These are phyloP conservation scores for Asarcornis scutulata DNA, from an alignment of 2,113 vertebrate genomes.

Conservation along the genomic window DNA sequence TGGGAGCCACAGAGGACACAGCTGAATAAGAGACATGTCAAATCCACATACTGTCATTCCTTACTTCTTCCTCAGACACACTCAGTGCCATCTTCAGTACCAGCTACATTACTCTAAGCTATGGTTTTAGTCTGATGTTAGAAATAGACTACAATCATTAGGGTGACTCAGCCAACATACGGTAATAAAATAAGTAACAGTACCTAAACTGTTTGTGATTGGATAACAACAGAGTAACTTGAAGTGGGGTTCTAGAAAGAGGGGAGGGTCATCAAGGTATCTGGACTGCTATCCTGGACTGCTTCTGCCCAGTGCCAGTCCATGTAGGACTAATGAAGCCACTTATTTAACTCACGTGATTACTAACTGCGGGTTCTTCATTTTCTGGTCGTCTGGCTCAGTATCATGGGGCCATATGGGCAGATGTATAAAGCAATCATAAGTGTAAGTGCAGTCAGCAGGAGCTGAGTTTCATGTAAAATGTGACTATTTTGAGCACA, in stretches of 20 bases:
- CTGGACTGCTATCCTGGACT: neutral
- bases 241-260: neutral
- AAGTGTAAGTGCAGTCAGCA: neutral
- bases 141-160: neutral
- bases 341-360: neutral
- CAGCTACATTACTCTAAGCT: neutral
- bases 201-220: neutral
- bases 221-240: neutral
- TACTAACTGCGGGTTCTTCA: neutral
- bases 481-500: neutral
- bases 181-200: slow-evolving; percentile 6
- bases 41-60: neutral
- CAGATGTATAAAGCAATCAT: neutral
- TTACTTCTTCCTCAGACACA: neutral
- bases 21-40: neutral
- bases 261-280: neutral
- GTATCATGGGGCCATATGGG: neutral
- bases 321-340: neutral
- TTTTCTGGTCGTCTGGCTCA: neutral
- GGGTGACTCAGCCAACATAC: neutral
- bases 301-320: neutral
- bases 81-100: neutral
- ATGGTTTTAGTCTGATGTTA: neutral
- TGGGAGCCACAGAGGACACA: neutral
- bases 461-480: neutral